Evolutionary conservation across 2,888 invertebrate species (phyloP), one percentile per base, ranked within the genome.

Genomic region (Ischnura elegans): DNA sequence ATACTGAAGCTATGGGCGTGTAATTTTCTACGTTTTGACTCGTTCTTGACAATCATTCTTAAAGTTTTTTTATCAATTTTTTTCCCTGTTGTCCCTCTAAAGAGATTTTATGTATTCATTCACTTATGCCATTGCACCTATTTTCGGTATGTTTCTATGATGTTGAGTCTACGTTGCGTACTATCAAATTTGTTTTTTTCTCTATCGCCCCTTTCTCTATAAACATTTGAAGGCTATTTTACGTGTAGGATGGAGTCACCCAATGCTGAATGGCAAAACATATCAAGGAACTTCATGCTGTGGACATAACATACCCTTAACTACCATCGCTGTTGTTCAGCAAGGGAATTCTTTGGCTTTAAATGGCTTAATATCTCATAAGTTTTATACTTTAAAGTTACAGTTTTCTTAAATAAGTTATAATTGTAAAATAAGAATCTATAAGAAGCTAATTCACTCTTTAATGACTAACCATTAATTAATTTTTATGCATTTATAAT

Each of bases 311-410:
- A 51, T 66, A 66, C 61, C 55, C 61, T 61, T 93, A 84, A 93
- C 84, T 85, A 87, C 87, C 93, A 93, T 93, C 93, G 93, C 93
- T 93, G 84, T 94, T 66, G 93, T 93, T 86, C 87, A 76, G 87
- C 93, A 87, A 87, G 87, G 93, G 85, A 94, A 42, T 85, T 47
- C 47, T 93, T 45, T 87, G 43, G n/a, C 93, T 55, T 51, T 66
- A 85, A 93, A 93, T 93, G 76, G 29, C 55, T 87, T 76, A 45
- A 46, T 76, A 55, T 84, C 85, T 87, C 29, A 45, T 86, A 86
- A 86, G 25, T n/a, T 43, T 86, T 25, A 21, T 45, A 2, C 43
- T 45, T 86, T 25, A 45, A 86, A 86, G 0, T 43, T 25, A 86
- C 86, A 86, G n/a, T 46, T 86, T 19, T n/a, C 10, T n/a, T 45